phyloP scores from a whole-genome alignment of 2,797 vertebrate genomes.

The Gorsachius magnificus region DNA sequence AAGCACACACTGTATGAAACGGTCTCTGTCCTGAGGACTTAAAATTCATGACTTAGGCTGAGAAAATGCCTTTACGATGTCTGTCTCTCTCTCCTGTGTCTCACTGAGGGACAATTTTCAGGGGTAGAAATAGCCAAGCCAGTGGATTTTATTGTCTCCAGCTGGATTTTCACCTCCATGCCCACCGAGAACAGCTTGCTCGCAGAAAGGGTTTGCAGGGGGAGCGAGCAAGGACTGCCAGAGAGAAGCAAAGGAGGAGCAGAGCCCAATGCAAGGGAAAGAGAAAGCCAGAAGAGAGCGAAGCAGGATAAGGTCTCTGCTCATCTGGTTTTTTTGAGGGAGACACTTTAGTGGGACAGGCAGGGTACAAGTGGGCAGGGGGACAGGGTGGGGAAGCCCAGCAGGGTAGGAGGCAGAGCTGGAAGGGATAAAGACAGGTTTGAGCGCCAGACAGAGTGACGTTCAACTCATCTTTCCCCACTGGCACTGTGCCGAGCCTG shows the following conservation, averaged over 20 bases:
- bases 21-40: not conserved
- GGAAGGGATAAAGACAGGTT: not conserved
- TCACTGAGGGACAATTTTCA: not conserved
- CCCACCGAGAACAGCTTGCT: not conserved
- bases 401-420: not conserved
- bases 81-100: not conserved
- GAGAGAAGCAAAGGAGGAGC: not conserved
- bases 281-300: not conserved
- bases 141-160: not conserved
- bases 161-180: not conserved
- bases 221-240: not conserved
- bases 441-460: not conserved
- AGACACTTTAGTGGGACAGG: not conserved
- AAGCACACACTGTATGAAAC: not conserved
- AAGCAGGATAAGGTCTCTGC: not conserved
- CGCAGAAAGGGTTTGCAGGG: not conserved
- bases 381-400: not conserved
- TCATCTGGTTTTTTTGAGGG: accelerated
- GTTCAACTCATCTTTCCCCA: not conserved
- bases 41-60: constrained; percentile 7
- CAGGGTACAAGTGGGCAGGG: not conserved
- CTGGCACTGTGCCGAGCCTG: not conserved
- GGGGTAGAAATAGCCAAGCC: not conserved
- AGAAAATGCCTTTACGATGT: not conserved
- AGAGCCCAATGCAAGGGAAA: not conserved